Evolutionary conservation across 2,797 vertebrate species (phyloP), one percentile per base, ranked within the genome.

Genomic region (Tinamus major): DNA sequence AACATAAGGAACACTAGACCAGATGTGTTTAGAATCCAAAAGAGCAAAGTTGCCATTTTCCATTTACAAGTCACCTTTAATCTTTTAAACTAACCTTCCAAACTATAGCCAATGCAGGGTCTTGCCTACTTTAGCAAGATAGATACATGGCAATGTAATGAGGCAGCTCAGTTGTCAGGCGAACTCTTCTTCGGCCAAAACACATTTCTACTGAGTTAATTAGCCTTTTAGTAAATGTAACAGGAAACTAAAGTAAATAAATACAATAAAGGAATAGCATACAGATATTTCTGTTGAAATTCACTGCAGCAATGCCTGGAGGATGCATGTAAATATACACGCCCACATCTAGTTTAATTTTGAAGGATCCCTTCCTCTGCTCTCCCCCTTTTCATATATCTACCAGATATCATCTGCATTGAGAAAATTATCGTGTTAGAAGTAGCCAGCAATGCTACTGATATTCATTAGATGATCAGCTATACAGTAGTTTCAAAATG

Each of bases 11-110:
- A 93, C 85, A 87, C 85, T 85, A 94, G 82, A 95, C 62, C 85
- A 96, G 89, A 96, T 95, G 89, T 91, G 79, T 94, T 96, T 85
- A 93, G 87, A 94, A 96, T 91, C 75, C 48, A 78, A 91, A 82
- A 93, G 72, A 26, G 11, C 49, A 78, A 96, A 96, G 69, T 83
- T 89, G 91, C 65, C 62, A 83, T 89, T 95, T 95, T 96, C 93
- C 92, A 95, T 94, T 91, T 93, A 79, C 81, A 91, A 92, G 76
- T 89, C 91, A 96, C 72, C 85, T 87, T 87, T 94, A 91, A 94
- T 94, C 82, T 92, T 93, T 83, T 80, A 74, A 89, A 69, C 53
- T 87, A 95, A 85, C 85, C 87, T 92, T 91, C 83, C 55, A 71
- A 94, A 72, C n/a, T 48, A 53, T 4, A 83, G 79, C 71, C 49